Base-by-base conservation (phyloP, 2,888 invertebrate species). In the Leptinotarsa tumamoca region DNA sequence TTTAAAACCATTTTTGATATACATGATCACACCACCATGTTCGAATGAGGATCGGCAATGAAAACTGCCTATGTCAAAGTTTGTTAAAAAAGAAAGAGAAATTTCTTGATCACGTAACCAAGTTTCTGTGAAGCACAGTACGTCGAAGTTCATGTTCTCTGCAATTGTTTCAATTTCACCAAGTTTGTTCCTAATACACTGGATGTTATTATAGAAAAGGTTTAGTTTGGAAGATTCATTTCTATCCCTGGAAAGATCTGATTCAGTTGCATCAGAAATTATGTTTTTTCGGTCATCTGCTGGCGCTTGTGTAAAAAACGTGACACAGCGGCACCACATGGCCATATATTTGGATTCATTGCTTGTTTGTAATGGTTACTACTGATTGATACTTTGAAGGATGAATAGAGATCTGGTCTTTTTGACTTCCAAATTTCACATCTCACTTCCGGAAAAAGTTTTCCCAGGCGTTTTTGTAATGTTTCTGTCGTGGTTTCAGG, bases 51-150 rank as follows among this genome's bases (percentile, higher is more conserved):
- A 4, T 50, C 52, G 33, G 18, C 68, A 68, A 21, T 51, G 51
- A 51, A 68, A 51, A 27, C 68, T 51, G 50, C 43, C 68, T 14
- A 68, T 51, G 13, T 68, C 49, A 21, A 68, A 50, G 50, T 68
- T 52, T 68, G 27, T 50, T 21, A 52, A 51, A 7, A 68, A 15
- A 43, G 51, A 68, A 68, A 21, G 49, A n/a, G 67, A 49, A 18
- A 50, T 17, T 67, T 67, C 67, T 33, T 67, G 67, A n/a, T 67
- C 49, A 67, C 67, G 67, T 67, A 67, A 67, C 67, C 67, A 67
- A 4, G 67, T 67, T 49, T 67, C 67, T 4, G 67, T 68, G 17
- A 68, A 68, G 21, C 52, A 68, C 51, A 68, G 21, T 7, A 68
- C 51, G 17, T 68, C 68, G 23, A 68, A 51, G 23, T 68, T 27